Percentiles rank a stretch among this genome's conserved stretches.
Conservation (phyloP, 2,797 vertebrate species). For the Sebastolobus alascanus region DNA sequence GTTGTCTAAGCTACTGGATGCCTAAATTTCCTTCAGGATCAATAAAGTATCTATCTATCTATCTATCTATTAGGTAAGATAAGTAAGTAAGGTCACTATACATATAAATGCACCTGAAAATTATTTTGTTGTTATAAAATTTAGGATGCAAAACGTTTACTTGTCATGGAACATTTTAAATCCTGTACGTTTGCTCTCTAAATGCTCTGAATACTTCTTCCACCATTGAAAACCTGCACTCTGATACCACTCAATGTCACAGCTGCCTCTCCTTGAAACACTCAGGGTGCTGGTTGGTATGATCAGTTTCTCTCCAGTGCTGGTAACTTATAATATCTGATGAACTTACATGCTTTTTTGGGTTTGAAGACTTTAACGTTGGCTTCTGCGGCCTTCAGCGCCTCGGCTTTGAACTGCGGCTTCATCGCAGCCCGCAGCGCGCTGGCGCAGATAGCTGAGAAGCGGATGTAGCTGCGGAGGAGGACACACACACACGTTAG, state of each 20-base stretch:
- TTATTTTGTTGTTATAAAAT: too few relatives aligned
- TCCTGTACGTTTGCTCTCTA: not conserved
- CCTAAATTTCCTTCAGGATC: too few relatives aligned
- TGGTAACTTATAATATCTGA: rapidly evolving
- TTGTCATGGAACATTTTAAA: too few relatives aligned
- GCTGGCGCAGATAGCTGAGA: constrained; percentile 93
- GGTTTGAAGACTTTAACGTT: constrained; percentile 85
- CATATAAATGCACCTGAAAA: rapidly evolving
- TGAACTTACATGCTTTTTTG: constrained; percentile 72
- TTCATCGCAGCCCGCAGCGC: constrained; percentile 92
- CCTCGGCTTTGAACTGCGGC: constrained; percentile 86
- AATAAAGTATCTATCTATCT: not conserved
- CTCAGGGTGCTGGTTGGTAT: rapidly evolving
- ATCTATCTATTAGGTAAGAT: too few relatives aligned
- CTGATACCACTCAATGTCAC: constrained; percentile 30
- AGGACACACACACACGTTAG: constrained; percentile 37
- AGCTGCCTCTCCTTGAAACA: not conserved
- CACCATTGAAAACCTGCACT: not conserved
- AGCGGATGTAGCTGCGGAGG: constrained; percentile 92
- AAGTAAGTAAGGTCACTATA: not conserved
- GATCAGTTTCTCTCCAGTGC: not conserved
- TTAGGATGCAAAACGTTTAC: rapidly evolving
- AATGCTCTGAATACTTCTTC: not conserved
- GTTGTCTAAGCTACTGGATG: too few relatives aligned
- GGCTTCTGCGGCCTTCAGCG: constrained; percentile 84